Evolutionary conservation across 2,797 vertebrate genomes (phyloP).

Genomic region (Decapterus maruadsi): DNA sequence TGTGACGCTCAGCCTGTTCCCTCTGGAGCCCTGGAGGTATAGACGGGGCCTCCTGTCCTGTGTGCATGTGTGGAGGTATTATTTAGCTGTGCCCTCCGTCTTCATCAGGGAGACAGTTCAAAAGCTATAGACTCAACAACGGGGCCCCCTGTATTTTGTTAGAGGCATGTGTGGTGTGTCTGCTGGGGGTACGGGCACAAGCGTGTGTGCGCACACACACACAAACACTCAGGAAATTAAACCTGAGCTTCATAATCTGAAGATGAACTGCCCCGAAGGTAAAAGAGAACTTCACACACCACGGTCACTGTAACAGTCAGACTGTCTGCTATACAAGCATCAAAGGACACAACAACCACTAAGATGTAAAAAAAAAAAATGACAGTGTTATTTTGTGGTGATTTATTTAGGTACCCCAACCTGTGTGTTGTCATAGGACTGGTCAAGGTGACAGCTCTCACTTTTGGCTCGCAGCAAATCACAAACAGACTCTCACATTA

Average conservation of each 20-base stretch:
- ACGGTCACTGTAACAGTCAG: background rate
- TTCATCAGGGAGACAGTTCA: constrained; percentile 66
- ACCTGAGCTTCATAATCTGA: constrained; percentile 35
- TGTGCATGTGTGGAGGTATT: constrained; percentile 50
- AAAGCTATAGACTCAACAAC: constrained; percentile 41
- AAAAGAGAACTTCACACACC: constrained; percentile 6
- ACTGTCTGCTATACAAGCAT: background rate
- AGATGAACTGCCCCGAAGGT: constrained; percentile 30
- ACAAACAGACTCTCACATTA: constrained; percentile 24
- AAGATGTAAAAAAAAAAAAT: background rate
- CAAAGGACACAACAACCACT: background rate
- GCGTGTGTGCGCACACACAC: constrained; percentile 2
- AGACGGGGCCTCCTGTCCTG: constrained; percentile 52
- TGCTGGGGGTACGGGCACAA: background rate
- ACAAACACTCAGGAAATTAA: constrained; percentile 52
- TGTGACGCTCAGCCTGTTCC: constrained; percentile 69
- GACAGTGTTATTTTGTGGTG: background rate
- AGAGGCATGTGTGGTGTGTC: background rate
- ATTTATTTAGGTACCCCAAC: constrained; percentile 11
- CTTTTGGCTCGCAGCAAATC: constrained; percentile 4
- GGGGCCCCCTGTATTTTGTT: constrained; percentile 36
- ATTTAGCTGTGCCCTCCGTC: constrained; percentile 56
- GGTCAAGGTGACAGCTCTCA: constrained; percentile 17
- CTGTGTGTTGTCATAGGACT: constrained; percentile 23
- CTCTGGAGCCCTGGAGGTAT: constrained; percentile 73